Percentiles rank a stretch among this genome's conserved stretches.
Evolutionary conservation across 2,888 invertebrate species (phyloP).

Genomic region (Stenoptilia bipunctidactyla): DNA sequence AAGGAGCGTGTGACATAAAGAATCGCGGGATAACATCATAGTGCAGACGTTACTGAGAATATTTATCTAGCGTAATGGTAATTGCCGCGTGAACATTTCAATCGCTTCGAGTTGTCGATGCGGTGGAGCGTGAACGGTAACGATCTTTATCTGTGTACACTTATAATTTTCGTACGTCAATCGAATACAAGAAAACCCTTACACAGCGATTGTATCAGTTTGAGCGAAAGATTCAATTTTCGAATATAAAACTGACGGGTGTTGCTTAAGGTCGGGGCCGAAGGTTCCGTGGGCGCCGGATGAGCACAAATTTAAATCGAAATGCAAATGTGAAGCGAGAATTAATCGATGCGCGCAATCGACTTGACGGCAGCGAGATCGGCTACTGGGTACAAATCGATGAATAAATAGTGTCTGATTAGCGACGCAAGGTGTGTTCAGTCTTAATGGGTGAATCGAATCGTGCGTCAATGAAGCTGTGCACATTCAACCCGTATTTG

Average conservation of each 20-base stretch:
- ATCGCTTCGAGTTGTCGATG: slow-evolving; percentile 50
- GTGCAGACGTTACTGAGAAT: slow-evolving; percentile 30
- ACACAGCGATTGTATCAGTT: slow-evolving; percentile 43
- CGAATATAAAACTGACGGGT: slow-evolving; percentile 53
- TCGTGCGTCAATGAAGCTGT: slow-evolving; percentile 40
- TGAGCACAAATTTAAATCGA: slow-evolving; percentile 62
- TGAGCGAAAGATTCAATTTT: slow-evolving; percentile 26
- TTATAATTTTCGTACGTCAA: slow-evolving; percentile 52
- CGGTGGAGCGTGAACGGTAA: slow-evolving; percentile 48
- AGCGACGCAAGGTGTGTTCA: slow-evolving; percentile 46
- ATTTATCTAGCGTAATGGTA: slow-evolving; percentile 54
- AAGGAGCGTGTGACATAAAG: slow-evolving; percentile 9
- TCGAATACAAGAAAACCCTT: slow-evolving; percentile 29
- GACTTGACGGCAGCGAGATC: slow-evolving; percentile 47
- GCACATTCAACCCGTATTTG: slow-evolving; percentile 35
- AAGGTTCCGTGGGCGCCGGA: slow-evolving; percentile 57
- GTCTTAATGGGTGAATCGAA: slow-evolving; percentile 45
- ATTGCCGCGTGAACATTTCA: slow-evolving; percentile 63
- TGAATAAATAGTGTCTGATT: slow-evolving; percentile 60
- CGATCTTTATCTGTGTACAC: slow-evolving; percentile 40
- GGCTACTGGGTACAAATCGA: slow-evolving; percentile 60
- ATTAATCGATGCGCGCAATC: slow-evolving; percentile 57
- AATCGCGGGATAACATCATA: slow-evolving; percentile 27
- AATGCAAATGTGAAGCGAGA: slow-evolving; percentile 58
- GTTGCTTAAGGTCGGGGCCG: slow-evolving; percentile 52